Percentiles rank a stretch among this genome's conserved stretches.
These are phyloP conservation scores for Nymphalis io DNA, from an alignment of 1,140 invertebrate genomes.

Conservation along the genomic window DNA sequence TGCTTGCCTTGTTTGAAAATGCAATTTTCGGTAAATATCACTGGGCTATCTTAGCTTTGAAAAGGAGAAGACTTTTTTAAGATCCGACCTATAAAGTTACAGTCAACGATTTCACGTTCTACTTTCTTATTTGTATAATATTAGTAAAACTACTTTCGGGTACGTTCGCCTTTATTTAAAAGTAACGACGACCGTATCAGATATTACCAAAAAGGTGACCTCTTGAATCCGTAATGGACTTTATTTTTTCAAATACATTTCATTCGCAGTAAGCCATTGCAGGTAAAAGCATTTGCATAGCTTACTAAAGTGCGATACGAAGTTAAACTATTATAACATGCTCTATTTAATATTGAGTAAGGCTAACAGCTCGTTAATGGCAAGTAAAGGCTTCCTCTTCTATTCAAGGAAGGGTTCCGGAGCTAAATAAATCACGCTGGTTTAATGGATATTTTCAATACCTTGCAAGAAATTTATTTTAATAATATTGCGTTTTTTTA, in stretches of 20 bases:
- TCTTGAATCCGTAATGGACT: conserved; percentile 57
- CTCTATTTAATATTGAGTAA: conserved; percentile 1
- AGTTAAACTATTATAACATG: conserved; percentile 4
- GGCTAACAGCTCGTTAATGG: conserved; percentile 3
- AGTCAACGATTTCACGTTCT: conserved; percentile 12
- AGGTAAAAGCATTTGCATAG: conserved; percentile 17
- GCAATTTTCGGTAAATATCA: neutral
- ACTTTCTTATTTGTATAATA: conserved; percentile 15
- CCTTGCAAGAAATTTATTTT: neutral
- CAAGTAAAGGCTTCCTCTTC: conserved; percentile 1
- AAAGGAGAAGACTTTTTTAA: too few relatives aligned
- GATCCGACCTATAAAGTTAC: neutral
- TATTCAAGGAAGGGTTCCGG: neutral
- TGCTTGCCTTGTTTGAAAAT: too few relatives aligned
- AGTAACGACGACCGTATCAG: conserved; percentile 14
- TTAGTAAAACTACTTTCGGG: conserved; percentile 7
- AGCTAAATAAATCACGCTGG: conserved; percentile 3
- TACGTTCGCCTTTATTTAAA: conserved; percentile 7
- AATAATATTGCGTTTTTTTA: neutral
- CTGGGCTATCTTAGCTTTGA: too few relatives aligned
- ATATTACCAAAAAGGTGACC: conserved; percentile 35
- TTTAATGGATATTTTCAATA: neutral
- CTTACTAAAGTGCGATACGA: neutral
- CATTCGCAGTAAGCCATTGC: conserved; percentile 2
- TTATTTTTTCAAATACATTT: conserved; percentile 39